These are phyloP conservation scores for Lasiurus borealis DNA, from an alignment of 2,113 vertebrate species.

Conservation along the genomic window DNA sequence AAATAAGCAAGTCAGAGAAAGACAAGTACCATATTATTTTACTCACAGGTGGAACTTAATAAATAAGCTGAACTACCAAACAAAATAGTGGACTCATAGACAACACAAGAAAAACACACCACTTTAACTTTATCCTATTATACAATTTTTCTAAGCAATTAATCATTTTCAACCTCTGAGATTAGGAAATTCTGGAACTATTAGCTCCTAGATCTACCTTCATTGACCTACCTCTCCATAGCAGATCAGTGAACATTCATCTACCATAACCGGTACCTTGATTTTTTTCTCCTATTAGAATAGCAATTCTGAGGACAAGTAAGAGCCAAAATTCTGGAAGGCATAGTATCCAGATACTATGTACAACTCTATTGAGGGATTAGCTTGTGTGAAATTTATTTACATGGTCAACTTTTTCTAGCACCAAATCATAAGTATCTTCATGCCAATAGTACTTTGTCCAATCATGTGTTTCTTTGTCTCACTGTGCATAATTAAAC, in stretches of 20 bases:
- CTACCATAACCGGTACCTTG: too few species aligned
- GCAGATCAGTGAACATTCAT: background rate
- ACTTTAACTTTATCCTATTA: background rate
- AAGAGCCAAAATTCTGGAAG: background rate
- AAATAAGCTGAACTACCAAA: too few species aligned
- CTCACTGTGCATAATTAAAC: too few species aligned
- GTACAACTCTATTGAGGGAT: too few species aligned
- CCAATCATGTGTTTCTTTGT: background rate
- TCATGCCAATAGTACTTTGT: background rate
- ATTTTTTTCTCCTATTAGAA: background rate
- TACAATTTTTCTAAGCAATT: background rate
- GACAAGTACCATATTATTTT: too few species aligned
- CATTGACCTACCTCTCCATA: background rate
- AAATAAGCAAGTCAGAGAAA: too few species aligned
- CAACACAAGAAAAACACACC: background rate
- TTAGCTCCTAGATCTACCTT: background rate
- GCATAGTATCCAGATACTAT: background rate
- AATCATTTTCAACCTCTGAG: background rate
- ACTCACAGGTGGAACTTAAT: too few species aligned
- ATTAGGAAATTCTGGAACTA: background rate
- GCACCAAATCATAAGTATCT: background rate
- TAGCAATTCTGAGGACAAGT: background rate
- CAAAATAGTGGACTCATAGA: too few species aligned
- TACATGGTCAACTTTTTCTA: background rate
- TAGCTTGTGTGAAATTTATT: background rate